Percentiles rank a stretch among this genome's conserved stretches.
Conservation (phyloP, 1,140 invertebrate species). For the Conus ventricosus region DNA sequence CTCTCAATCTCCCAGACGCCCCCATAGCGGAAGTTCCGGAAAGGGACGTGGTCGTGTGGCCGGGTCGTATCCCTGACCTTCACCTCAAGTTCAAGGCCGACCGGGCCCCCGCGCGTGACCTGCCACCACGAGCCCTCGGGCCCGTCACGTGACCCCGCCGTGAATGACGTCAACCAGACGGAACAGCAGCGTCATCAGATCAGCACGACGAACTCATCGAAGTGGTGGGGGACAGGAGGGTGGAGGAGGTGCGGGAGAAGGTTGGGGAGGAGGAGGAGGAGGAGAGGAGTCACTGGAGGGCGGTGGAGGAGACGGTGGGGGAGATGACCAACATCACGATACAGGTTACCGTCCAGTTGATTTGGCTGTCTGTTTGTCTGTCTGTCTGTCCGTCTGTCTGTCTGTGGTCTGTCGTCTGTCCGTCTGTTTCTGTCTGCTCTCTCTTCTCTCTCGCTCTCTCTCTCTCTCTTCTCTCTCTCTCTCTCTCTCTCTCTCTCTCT, state of each 20-base stretch:
- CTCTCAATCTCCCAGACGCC: constrained; percentile 13
- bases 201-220: background rate
- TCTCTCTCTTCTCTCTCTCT: too few species aligned
- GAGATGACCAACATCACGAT: constrained; percentile 19
- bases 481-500: too few species aligned
- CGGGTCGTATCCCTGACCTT: background rate
- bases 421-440: background rate
- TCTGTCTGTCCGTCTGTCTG: background rate
- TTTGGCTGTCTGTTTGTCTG: background rate
- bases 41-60: background rate
- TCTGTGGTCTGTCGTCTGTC: background rate
- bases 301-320: background rate
- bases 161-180: background rate
- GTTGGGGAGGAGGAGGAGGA: background rate
- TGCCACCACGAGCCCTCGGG: background rate
- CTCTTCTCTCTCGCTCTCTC: too few species aligned
- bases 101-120: background rate
- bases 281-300: constrained; percentile 3
- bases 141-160: background rate
- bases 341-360: background rate
- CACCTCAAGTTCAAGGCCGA: constrained; percentile 10
- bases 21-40: background rate
- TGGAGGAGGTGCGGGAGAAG: background rate
- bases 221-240: too few species aligned
- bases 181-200: background rate